Evolutionary conservation across 2,888 invertebrate species (phyloP).

Genomic region (Cephus sareptanus): DNA sequence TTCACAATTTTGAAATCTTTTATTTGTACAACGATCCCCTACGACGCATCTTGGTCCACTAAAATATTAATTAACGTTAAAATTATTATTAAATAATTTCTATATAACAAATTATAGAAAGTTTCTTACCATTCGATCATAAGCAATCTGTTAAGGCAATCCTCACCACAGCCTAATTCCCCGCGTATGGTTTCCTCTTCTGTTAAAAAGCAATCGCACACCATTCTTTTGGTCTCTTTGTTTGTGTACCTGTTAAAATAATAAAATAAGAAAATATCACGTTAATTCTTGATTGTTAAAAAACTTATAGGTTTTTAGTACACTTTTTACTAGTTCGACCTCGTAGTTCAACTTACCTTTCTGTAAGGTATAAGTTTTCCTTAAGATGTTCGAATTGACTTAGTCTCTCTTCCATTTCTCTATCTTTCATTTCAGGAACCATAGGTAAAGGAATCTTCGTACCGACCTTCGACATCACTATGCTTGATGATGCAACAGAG

Average conservation of each 20-base stretch:
- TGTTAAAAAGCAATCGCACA: slow-evolving; percentile 93
- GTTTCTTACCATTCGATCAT: slow-evolving; percentile 93
- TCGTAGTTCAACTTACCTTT: slow-evolving; percentile 69
- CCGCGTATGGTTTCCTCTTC: slow-evolving; percentile 88
- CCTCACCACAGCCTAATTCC: slow-evolving; percentile 91
- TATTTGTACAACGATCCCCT: slow-evolving; percentile 92
- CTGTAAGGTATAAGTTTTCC: slow-evolving; percentile 88
- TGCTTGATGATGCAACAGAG: background rate
- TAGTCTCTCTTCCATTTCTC: slow-evolving; percentile 72
- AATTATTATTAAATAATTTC: slow-evolving; percentile 3
- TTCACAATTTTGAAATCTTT: slow-evolving; percentile 89
- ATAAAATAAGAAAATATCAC: background rate
- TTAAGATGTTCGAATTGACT: slow-evolving; percentile 83
- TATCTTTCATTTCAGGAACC: slow-evolving; percentile 68
- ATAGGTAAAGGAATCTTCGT: slow-evolving; percentile 58
- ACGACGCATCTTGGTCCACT: slow-evolving; percentile 93
- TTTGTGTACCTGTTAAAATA: slow-evolving; percentile 72
- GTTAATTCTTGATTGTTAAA: background rate
- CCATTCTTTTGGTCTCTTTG: slow-evolving; percentile 93
- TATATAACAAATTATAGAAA: background rate
- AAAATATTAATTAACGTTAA: slow-evolving; percentile 54
- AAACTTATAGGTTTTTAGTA: background rate
- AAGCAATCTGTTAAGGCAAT: slow-evolving; percentile 95
- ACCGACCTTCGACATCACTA: slow-evolving; percentile 33
- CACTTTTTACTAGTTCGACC: background rate